Base-by-base conservation (phyloP, 2,797 vertebrate genomes). In the Holocentrus rufus region DNA sequence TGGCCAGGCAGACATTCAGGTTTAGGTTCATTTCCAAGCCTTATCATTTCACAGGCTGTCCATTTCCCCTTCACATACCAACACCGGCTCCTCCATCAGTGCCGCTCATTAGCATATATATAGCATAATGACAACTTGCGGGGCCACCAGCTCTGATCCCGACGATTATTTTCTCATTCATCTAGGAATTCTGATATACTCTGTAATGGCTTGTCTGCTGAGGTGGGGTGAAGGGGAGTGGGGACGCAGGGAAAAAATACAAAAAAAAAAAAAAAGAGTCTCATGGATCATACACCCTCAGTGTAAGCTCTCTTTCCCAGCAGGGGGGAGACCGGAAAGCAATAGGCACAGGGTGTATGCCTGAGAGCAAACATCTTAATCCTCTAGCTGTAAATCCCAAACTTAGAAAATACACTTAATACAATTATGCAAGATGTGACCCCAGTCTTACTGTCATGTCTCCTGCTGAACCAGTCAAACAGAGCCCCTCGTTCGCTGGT, bases 131-230 rank as follows among this genome's bases (percentile, higher is more conserved):
- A 92, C 91, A 91, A 91, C 85, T 90, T 88, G 88, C 89, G 83
- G 88, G 90, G 88, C 89, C 89, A 89, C 87, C 86, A 81, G 90
- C 88, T 90, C 88, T 90, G 91, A 92, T 93, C 88, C 85, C 83
- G 81, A 85, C 87, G 92, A 93, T 93, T 93, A 93, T 91, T 91
- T 91, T 91, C 92, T 91, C 90, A 92, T 93, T 93, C 92, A 92
- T 92, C 90, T 84, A 90, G 91, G 80, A 91, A 92, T 91, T 90
- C 85, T 90, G 89, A 91, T 90, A 88, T 82, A 85, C 87, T 89
- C 87, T 84, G 84, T 91, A 93, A 92, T 90, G 85, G 86, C 88
- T 88, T 91, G 91, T 89, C 91, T 90, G 84, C 86, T 69, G 82
- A 84, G 87, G 83, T 84, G 81, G 81, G 84, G 84, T 82, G 84